Base-by-base conservation (phyloP, 2,888 invertebrate genomes). In the Thereva unica region DNA sequence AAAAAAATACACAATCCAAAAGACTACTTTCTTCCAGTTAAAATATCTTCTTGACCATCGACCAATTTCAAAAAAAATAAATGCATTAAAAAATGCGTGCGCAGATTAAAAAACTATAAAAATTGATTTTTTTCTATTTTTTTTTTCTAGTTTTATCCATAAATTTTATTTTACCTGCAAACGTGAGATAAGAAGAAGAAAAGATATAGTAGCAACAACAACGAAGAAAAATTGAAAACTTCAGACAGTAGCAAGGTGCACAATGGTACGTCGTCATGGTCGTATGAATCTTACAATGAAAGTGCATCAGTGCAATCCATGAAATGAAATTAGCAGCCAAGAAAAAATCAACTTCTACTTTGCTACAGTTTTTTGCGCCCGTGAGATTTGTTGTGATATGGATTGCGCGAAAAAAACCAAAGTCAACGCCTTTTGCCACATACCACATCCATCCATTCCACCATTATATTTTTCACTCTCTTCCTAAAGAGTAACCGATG, bases 251-350 rank as follows among this genome's bases (percentile, higher is more conserved):
- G 41, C 23, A 37, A 64, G 45, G 9, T 52, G 34, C 23, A 23
- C 44, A 50, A 37, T 66, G 66, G 66, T 66, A 66, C 66, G 66
- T 66, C 66, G 66, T 66, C 66, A 66, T 44, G 66, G 66, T 66
- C 57, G 56, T 66, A 57, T 66, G 56, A 49, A 23, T 52, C 50
- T 50, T 52, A 37, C 38, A 66, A 57, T 42, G 66, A 66, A 66
- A 66, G 66, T 64, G 47, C 35, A 35, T n/a, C 8, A 38, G 9
- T 9, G 38, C 7, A 35, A 53, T 35, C n/a, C n/a, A 9, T 42
- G 42, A 35, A 10, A 34, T 53, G 7, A n/a, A 34, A 10, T 23
- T 35, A 23, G 7, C 9, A 4, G 4, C 34, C 0, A 8, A 10
- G 2, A 45, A 10, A n/a, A 50, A 50, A 5, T 10, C 7, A 23